These are phyloP conservation scores for Acyrthosiphon pisum DNA, from an alignment of 1,140 invertebrate species.

Conservation along the genomic window DNA sequence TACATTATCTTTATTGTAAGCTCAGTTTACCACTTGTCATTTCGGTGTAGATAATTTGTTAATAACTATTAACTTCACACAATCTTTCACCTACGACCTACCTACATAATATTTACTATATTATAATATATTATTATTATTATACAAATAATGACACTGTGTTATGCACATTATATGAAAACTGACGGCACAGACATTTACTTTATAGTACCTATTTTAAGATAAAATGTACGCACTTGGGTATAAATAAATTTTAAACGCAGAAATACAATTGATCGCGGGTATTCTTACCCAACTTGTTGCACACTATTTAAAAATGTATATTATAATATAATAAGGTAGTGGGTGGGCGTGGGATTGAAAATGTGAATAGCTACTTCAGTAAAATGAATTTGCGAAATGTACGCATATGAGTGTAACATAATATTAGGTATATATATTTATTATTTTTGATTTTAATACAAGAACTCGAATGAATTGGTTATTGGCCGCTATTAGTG, in stretches of 20 bases:
- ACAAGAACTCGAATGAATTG: too few relatives aligned
- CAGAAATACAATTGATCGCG: background rate
- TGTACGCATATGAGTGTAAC: too few relatives aligned
- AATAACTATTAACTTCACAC: background rate
- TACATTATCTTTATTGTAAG: background rate
- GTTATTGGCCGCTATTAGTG: too few relatives aligned
- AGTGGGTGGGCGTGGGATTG: background rate
- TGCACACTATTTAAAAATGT: background rate
- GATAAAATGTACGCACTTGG: background rate
- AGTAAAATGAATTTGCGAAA: background rate
- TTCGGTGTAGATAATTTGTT: background rate
- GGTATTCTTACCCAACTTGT: background rate
- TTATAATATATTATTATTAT: background rate
- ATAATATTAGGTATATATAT: too few relatives aligned
- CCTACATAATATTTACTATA: background rate
- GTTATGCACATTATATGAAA: background rate
- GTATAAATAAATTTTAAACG: background rate
- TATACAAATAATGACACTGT: background rate
- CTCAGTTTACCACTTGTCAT: background rate
- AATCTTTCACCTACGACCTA: background rate
- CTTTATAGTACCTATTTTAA: background rate
- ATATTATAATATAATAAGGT: too few relatives aligned
- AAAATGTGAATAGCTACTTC: background rate
- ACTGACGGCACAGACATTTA: background rate
- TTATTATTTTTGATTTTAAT: too few relatives aligned